Base-by-base conservation (phyloP, 2,888 invertebrate genomes). In the Ametastegia equiseti region DNA sequence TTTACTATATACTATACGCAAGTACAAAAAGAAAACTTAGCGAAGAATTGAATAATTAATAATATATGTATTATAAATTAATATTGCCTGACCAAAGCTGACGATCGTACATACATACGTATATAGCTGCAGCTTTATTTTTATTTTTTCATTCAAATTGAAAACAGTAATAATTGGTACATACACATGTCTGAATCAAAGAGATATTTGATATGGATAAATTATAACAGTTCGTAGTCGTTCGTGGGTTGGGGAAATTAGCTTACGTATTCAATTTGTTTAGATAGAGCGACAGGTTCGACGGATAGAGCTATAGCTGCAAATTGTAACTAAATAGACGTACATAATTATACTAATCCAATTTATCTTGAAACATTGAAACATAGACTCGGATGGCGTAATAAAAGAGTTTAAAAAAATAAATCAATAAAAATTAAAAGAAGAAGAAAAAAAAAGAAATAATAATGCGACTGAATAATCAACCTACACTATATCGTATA, bases 381-480 rank as follows among this genome's bases (percentile, higher is more conserved):
- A 73, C 73, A 80, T 80, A 80, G 73, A 45, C 50, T 80, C 69
- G 47, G 50, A 69, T 60, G 71, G 67, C 57, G 57, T 80, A 69
- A 42, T 13, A 30, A 80, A 57, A 39, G 30, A 27, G n/a, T 47
- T 2, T 15, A 60, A 30, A 60, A 0, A 30, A 27, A 73, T 19
- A 27, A 73, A 47, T 1, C n/a, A 27, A 71, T 1, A 45, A 69
- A 33, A 67, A 6, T 5, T 7, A 60, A 57, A 27, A 39, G 15
- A 27, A 42, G 23, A 47, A 15, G 30, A 45, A 13, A 69, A 30
- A 47, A 71, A 50, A 54, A 69, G 11, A 69, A 69, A 19, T 42
- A 80, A 73, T 63, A 63, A 65, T 78, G 86, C 86, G 88, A 88
- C 88, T 88, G 88, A 88, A 88, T 88, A 87, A 88, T 85, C 86